Base-by-base conservation (phyloP, 2,113 vertebrate species). In the Zosterops hypoxanthus region DNA sequence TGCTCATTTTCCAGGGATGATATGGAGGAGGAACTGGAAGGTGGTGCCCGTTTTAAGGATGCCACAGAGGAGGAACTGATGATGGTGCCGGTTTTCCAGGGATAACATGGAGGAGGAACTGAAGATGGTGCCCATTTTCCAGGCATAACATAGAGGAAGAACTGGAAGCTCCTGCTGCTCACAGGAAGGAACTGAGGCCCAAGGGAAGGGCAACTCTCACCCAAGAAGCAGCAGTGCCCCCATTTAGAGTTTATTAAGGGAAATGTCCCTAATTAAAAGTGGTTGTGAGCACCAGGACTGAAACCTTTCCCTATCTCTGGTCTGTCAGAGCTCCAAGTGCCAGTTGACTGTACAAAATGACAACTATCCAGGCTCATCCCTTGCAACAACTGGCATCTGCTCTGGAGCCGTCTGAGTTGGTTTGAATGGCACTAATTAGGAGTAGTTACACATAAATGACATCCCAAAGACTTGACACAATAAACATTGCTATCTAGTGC, bases 381-480 rank as follows among this genome's bases (percentile, higher is more conserved):
- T 81, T 96, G 86, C 93, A 95, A 96, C 88, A 93, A 96, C 95
- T 94, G 93, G 95, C 94, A 97, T 96, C 94, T 96, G 95, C 88
- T 95, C 79, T 71, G 85, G 92, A 97, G 96, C 88, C 92, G 47
- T 96, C 86, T 88, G 86, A 96, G 88, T 88, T 92, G 93, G 93
- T 94, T 96, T 97, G 96, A 97, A 97, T 97, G 96, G 92, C 95
- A 94, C 92, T 97, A 97, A 97, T 97, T 97, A 96, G 96, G 89
- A 95, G 96, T 57, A 95, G 96, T 96, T 97, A 96, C 93, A 96
- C 75, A 97, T 71, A 96, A 96, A 97, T 96, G 92, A 94, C 94
- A 96, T 96, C 93, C 86, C 92, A 92, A 97, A 93, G 94, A 84
- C 95, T 97, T 96, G 90, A 96, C 93, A 97, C 94, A 96, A 97